Evolutionary conservation across 2,888 invertebrate genomes (phyloP).

Genomic region (Gymnoscelis rufifasciata): DNA sequence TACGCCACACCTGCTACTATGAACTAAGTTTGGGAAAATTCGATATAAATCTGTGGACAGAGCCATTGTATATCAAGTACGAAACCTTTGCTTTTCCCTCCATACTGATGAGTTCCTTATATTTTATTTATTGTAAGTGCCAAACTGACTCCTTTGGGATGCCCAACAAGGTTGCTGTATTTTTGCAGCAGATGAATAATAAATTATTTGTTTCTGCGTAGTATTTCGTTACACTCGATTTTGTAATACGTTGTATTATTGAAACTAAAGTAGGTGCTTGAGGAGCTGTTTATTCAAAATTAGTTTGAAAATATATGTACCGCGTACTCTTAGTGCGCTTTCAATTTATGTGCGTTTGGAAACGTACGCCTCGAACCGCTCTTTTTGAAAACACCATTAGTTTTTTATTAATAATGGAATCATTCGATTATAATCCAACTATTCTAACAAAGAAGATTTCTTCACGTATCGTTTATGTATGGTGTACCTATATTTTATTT

Average conservation of each 20-base stretch:
- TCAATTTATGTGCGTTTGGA: no score
- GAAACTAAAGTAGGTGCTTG: no score
- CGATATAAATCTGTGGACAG: slow-evolving; percentile 29
- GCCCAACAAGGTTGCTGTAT: slow-evolving; percentile 13
- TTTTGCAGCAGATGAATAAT: slow-evolving; percentile 16
- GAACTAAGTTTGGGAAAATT: slow-evolving; percentile 23
- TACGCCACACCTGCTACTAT: slow-evolving; percentile 23
- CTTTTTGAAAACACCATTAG: no score
- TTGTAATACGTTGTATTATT: neutral
- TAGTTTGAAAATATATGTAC: no score
- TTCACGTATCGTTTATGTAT: no score
- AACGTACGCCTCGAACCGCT: no score
- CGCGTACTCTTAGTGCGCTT: no score
- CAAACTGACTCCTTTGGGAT: slow-evolving; percentile 20
- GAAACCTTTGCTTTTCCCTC: slow-evolving; percentile 27
- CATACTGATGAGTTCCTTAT: slow-evolving; percentile 30
- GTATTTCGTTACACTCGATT: neutral
- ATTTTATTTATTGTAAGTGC: slow-evolving; percentile 27
- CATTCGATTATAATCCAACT: no score
- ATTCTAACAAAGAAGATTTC: no score
- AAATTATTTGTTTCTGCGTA: slow-evolving; percentile 15
- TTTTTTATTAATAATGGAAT: no score
- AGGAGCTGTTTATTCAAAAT: no score
- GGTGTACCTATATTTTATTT: neutral
- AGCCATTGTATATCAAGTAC: slow-evolving; percentile 30